Conservation (phyloP, 2,888 invertebrate species). For the Bellardia bayeri region DNA sequence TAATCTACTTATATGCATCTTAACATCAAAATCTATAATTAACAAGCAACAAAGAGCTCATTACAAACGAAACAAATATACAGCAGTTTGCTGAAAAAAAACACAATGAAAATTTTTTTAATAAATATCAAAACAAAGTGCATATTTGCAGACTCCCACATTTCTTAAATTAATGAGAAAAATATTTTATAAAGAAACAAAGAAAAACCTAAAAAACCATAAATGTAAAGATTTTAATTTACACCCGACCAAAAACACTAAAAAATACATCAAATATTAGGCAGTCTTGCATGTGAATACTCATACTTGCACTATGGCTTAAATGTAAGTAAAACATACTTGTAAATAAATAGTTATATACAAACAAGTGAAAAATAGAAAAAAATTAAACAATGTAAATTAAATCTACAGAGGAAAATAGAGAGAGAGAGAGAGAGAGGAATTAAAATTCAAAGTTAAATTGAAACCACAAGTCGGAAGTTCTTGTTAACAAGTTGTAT, state of each 20-base stretch:
- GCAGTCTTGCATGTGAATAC: background rate
- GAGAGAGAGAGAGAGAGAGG: background rate
- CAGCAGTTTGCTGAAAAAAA: background rate
- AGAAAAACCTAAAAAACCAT: background rate
- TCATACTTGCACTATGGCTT: background rate
- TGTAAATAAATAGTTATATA: background rate
- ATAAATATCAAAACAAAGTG: conserved; percentile 9
- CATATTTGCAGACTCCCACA: conserved; percentile 5
- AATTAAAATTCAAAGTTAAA: conserved; percentile 41
- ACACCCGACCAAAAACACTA: background rate
- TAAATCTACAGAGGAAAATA: background rate
- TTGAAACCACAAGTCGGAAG: conserved; percentile 56
- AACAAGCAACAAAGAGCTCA: background rate
- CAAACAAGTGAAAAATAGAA: conserved; percentile 4
- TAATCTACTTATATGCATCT: background rate
- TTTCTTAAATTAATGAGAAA: conserved; percentile 3
- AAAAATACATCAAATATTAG: conserved; percentile 7
- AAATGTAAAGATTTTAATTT: conserved; percentile 50
- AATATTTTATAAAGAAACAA: background rate
- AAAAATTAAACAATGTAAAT: conserved; percentile 40
- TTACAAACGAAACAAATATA: background rate
- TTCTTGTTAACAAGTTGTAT: conserved; percentile 64
- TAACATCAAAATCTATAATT: conserved; percentile 6
- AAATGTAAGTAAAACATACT: background rate
- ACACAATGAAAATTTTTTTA: conserved; percentile 12